A percentile compares a stretch with the other conserved stretches of the same genome.
These are phyloP conservation scores for Lepidocolaptes lacrymiger DNA, from an alignment of 2,797 vertebrate species.

Conservation along the genomic window DNA sequence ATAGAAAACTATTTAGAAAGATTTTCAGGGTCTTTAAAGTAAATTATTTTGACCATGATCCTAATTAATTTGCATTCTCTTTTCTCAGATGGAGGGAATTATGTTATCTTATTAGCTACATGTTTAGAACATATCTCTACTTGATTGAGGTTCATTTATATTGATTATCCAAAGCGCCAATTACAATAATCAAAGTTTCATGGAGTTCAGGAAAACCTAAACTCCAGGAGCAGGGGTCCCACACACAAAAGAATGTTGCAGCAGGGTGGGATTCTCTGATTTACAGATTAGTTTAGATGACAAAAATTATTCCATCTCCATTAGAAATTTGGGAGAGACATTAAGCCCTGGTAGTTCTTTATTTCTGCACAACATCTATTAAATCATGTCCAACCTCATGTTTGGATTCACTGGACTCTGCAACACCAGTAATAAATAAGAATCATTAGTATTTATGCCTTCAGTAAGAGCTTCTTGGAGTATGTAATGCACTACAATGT, in stretches of 20 bases:
- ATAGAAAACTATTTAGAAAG: background rate
- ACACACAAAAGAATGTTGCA: background rate
- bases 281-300: background rate
- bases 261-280: background rate
- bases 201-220: background rate
- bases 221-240: background rate
- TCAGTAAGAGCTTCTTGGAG: conserved; percentile 65
- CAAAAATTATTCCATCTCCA: background rate
- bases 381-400: background rate
- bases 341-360: background rate
- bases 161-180: background rate
- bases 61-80: background rate
- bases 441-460: conserved; percentile 62
- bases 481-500: conserved; percentile 57
- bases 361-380: background rate
- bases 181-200: background rate
- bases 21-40: background rate
- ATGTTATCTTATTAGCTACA: background rate
- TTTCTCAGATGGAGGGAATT: background rate
- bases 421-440: conserved; percentile 22
- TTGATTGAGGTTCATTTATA: background rate
- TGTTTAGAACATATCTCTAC: background rate
- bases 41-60: background rate
- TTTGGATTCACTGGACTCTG: background rate
- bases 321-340: background rate